Conservation (phyloP, 2,888 invertebrate species). For the Hofmannophila pseudospretella region DNA sequence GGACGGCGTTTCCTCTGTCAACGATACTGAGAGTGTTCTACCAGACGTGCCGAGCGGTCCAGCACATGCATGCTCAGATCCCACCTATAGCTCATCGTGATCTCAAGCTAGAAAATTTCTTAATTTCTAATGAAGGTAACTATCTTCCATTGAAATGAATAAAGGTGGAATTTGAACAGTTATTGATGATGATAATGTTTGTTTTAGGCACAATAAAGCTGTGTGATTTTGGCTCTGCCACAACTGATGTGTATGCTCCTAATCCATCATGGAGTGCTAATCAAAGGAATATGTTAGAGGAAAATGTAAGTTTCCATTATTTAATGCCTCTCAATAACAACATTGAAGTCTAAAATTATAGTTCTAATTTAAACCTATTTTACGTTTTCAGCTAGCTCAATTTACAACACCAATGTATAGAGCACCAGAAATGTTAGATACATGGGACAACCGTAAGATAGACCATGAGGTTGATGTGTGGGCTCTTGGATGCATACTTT, state of each 20-base stretch:
- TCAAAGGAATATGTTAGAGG: constrained; percentile 93
- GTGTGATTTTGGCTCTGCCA: constrained; percentile 98
- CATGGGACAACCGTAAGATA: constrained; percentile 96
- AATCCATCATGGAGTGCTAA: constrained; percentile 95
- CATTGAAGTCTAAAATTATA: too few species aligned
- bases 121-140: constrained; percentile 89
- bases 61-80: constrained; percentile 94
- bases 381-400: constrained; percentile 79
- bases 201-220: constrained; percentile 85
- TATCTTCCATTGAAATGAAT: background rate
- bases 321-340: too few species aligned
- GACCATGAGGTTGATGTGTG: constrained; percentile 95
- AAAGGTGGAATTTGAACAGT: background rate
- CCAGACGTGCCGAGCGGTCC: constrained; percentile 92
- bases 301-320: constrained; percentile 89
- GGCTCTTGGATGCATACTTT: constrained; percentile 98
- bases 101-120: constrained; percentile 96
- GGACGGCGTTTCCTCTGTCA: constrained; percentile 80
- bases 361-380: too few species aligned
- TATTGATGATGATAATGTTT: constrained; percentile 2
- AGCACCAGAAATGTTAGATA: constrained; percentile 98
- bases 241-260: constrained; percentile 87
- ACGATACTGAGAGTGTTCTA: constrained; percentile 91
- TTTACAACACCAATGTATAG: constrained; percentile 97
- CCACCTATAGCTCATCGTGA: constrained; percentile 97